phyloP scores from a whole-genome alignment of 2,888 invertebrate species.

The Galerucella calmariensis region DNA sequence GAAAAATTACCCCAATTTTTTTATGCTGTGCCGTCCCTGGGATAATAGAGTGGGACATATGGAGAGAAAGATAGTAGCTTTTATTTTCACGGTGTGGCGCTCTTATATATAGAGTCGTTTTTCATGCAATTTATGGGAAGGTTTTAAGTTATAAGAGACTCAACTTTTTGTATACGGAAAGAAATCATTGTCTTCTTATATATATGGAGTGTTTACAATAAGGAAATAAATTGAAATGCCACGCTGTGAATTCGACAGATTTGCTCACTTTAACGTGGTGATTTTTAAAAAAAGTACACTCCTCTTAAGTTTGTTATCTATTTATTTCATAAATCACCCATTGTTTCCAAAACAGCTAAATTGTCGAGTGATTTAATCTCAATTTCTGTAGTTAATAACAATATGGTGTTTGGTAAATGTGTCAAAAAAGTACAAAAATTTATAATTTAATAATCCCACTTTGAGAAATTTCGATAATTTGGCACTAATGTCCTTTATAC shows the following conservation, averaged over 20 bases:
- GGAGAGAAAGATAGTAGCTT: constrained; percentile 26
- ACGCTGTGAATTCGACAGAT: neutral
- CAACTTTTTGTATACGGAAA: constrained; percentile 17
- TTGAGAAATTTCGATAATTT: too few species aligned
- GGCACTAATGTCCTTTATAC: too few species aligned
- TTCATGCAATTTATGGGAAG: constrained; percentile 22
- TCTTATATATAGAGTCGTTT: constrained; percentile 25
- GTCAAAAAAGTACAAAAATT: too few species aligned
- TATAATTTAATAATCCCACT: too few species aligned
- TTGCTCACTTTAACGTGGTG: neutral
- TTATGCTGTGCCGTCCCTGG: neutral
- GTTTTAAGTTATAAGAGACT: constrained; percentile 25
- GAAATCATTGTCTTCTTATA: constrained; percentile 14
- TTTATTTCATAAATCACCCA: neutral
- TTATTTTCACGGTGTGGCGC: constrained; percentile 20
- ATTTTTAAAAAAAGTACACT: neutral
- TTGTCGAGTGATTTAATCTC: too few species aligned
- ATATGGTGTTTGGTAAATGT: too few species aligned
- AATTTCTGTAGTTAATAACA: too few species aligned
- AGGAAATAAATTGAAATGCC: constrained; percentile 7
- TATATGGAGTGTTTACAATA: constrained; percentile 22
- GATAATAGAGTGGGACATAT: constrained; percentile 8
- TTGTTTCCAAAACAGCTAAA: too few species aligned
- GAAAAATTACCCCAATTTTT: neutral
- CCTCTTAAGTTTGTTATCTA: neutral